A percentile compares a stretch with the other conserved stretches of the same genome.
Conservation (phyloP, 2,113 vertebrate genomes). For the Sakesphorus luctuosus region DNA sequence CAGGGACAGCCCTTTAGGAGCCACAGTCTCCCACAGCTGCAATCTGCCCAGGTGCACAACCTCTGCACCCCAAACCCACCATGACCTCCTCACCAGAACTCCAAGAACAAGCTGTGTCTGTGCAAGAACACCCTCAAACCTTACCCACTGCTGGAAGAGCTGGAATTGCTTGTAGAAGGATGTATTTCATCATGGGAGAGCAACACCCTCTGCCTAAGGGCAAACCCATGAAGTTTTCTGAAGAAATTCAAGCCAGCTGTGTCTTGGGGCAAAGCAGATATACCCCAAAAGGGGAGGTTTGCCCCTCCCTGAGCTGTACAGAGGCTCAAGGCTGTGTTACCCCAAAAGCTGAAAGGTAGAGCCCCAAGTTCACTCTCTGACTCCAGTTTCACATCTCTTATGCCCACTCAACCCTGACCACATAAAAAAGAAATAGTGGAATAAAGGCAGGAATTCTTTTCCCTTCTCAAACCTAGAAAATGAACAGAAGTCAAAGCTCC, state of each 20-base stretch:
- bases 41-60: neutral
- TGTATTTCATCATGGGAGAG: neutral
- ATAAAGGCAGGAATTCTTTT: neutral
- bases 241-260: neutral
- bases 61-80: neutral
- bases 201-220: neutral
- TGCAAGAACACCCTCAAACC: neutral
- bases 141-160: neutral
- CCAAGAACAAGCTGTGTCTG: neutral
- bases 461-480: neutral
- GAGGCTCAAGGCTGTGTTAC: neutral
- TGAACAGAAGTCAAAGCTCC: neutral
- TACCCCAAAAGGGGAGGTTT: neutral
- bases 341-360: neutral
- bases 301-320: neutral
- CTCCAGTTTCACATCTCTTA: fast-evolving
- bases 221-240: neutral
- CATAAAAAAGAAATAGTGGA: fast-evolving
- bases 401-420: neutral
- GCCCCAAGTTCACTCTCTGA: neutral
- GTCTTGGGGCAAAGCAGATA: neutral
- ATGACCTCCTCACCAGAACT: too few species aligned
- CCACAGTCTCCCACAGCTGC: fast-evolving
- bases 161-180: neutral
- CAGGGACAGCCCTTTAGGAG: neutral